Conservation (phyloP, 2,113 vertebrate species). For the Tragelaphus buxtoni region DNA sequence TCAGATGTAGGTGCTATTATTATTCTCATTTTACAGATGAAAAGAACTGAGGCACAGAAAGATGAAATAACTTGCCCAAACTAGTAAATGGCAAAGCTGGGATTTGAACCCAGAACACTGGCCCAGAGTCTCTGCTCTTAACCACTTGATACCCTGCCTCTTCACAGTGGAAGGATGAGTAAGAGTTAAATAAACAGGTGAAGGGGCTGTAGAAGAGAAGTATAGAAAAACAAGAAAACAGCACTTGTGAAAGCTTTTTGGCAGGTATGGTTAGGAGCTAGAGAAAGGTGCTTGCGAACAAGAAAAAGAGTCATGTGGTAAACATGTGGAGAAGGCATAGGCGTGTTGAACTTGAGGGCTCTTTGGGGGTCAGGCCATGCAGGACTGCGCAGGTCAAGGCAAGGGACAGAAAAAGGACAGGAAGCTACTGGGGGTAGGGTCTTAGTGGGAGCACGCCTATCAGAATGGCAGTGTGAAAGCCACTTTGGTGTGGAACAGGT, state of each 20-base stretch:
- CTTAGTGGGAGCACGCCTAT: too few species aligned
- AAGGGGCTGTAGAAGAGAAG: not conserved
- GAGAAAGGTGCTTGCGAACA: not conserved
- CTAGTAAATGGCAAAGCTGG: not conserved
- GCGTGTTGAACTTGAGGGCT: not conserved
- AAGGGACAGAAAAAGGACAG: not conserved
- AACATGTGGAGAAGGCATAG: not conserved
- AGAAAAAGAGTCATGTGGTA: not conserved
- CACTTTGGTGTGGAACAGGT: not conserved
- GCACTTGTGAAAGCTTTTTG: too few species aligned
- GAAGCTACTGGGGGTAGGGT: not conserved
- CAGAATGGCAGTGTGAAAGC: not conserved
- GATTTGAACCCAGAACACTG: not conserved
- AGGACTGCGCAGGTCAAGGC: not conserved
- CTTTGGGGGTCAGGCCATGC: not conserved
- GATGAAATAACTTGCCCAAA: not conserved
- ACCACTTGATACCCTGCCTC: not conserved
- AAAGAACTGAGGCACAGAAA: not conserved
- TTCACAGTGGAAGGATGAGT: not conserved
- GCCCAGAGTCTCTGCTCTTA: not conserved
- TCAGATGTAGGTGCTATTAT: not conserved
- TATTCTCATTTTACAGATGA: not conserved
- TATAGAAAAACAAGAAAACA: not conserved
- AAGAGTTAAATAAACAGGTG: not conserved
- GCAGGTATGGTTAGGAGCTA: fast-evolving